Conservation (phyloP, 2,113 vertebrate genomes). For the Alces alces region DNA sequence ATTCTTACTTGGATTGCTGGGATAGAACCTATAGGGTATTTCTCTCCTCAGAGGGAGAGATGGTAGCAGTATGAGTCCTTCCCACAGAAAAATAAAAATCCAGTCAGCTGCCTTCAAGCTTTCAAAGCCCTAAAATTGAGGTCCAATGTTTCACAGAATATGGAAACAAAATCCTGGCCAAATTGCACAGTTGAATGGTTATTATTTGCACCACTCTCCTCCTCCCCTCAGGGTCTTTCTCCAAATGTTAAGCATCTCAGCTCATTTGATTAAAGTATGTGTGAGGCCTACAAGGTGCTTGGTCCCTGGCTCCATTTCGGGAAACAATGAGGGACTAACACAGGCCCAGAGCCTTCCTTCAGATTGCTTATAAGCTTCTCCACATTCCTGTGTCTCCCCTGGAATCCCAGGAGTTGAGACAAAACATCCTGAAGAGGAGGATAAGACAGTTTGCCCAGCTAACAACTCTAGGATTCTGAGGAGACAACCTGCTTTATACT, state of each 20-base stretch:
- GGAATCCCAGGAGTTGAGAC: neutral
- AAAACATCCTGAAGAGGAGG: neutral
- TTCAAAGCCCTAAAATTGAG: neutral
- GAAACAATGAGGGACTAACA: neutral
- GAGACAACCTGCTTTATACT: neutral
- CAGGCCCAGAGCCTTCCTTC: neutral
- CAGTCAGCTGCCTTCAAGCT: neutral
- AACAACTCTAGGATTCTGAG: neutral
- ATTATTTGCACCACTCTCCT: conserved; percentile 17
- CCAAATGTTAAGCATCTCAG: neutral
- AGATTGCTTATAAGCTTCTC: neutral
- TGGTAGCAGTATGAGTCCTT: neutral
- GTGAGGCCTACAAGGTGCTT: neutral
- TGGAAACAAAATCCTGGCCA: neutral
- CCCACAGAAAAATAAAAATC: conserved; percentile 18
- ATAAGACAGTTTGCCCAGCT: neutral
- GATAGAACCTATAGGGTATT: neutral
- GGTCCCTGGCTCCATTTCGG: neutral
- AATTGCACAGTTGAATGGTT: neutral
- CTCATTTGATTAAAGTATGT: neutral
- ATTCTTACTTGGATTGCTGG: neutral
- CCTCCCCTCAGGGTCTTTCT: neutral
- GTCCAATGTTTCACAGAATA: neutral
- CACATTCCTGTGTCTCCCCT: neutral
- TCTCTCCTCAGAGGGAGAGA: neutral